Evolutionary conservation across 2,113 vertebrate genomes (phyloP).

Genomic region (Cettia cetti): DNA sequence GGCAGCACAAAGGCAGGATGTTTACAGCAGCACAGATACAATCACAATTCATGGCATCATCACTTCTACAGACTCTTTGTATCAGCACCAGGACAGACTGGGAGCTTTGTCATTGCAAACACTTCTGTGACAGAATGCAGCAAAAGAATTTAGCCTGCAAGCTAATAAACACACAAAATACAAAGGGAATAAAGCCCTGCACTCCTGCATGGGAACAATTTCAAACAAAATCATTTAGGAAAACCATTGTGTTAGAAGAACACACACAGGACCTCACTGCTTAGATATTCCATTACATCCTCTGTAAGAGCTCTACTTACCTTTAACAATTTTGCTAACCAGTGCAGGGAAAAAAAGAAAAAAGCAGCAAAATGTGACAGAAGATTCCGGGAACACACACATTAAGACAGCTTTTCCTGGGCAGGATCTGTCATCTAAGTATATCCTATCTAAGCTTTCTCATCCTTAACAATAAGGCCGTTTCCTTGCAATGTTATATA

Average conservation of each 20-base stretch:
- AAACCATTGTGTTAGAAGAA: neutral
- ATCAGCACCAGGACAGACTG: neutral
- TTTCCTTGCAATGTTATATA: conserved; percentile 17
- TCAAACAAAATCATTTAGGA: neutral
- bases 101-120: neutral
- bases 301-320: neutral
- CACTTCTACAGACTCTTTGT: conserved; percentile 10
- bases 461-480: neutral
- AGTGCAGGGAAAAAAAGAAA: neutral
- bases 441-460: conserved; percentile 24
- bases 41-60: neutral
- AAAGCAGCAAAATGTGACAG: neutral
- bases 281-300: neutral
- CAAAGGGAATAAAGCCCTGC: neutral
- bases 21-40: neutral
- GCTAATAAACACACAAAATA: neutral
- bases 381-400: neutral
- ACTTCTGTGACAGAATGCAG: neutral
- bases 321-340: neutral
- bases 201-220: neutral
- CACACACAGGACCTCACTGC: neutral
- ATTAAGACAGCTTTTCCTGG: conserved; percentile 16
- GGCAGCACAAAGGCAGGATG: conserved; percentile 31
- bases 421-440: neutral
- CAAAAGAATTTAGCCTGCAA: neutral